Conservation (phyloP, 2,888 invertebrate genomes). For the Leptogaster cylindrica region DNA sequence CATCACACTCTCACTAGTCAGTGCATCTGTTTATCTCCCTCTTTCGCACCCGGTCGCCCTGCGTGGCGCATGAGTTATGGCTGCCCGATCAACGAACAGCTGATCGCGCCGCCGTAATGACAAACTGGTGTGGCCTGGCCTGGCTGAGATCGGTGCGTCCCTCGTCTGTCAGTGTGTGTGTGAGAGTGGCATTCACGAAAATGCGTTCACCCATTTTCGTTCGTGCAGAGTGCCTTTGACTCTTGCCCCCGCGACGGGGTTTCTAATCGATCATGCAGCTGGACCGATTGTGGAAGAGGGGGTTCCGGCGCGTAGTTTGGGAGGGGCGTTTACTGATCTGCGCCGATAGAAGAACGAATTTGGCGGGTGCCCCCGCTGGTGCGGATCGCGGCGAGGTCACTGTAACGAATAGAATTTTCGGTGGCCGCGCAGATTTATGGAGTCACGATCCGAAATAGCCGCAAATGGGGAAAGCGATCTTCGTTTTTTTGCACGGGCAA, state of each 20-base stretch:
- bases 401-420: too few relatives aligned
- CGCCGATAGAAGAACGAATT: too few relatives aligned
- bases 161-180: not conserved
- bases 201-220: constrained; percentile 27
- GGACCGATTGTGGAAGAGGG: not conserved
- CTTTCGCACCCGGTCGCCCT: not conserved
- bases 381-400: too few relatives aligned
- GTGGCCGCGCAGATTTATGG: too few relatives aligned
- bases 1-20: not conserved
- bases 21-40: too few relatives aligned
- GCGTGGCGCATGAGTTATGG: constrained; percentile 6
- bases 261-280: not conserved
- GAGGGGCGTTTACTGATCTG: constrained; percentile 31
- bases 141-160: not conserved
- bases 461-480: too few relatives aligned
- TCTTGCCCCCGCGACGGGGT: not conserved
- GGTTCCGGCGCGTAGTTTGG: constrained; percentile 10
- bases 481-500: too few relatives aligned
- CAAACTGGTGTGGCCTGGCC: constrained; percentile 31
- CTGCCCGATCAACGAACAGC: constrained; percentile 20
- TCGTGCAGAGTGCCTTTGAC: not conserved
- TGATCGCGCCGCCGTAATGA: constrained; percentile 9
- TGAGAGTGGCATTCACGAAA: constrained; percentile 5
- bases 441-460: too few relatives aligned
- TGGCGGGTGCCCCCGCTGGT: too few relatives aligned